Evolutionary conservation across 1,140 invertebrate species (phyloP), one percentile per base, ranked within the genome.

Genomic region (Varroa destructor): DNA sequence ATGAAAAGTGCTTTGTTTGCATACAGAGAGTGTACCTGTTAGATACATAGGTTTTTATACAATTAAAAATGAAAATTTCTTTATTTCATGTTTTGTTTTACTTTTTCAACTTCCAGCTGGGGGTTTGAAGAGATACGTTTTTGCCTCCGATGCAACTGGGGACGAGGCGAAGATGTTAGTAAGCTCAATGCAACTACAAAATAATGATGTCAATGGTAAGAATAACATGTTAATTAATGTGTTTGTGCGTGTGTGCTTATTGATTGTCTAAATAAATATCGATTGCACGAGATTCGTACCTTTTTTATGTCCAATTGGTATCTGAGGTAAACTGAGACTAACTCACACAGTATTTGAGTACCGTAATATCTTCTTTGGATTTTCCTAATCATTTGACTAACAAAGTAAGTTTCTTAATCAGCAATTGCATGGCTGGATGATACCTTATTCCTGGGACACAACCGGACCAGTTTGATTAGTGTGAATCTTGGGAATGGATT

Each of bases 401-500:
- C 25, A 8, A 51, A 51, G 8, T 51, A 3, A 5, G 46, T 51
- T 51, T 51, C 46, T 51, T 51, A 51, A 46, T 36, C 37, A 12
- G 87, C 87, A 74, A 84, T 88, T 55, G 83, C 84, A 10, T 88
- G 85, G 85, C 87, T 85, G 75, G 81, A 84, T 74, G 86, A 88
- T 76, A 78, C 83, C 42, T 77, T 90, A 0, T 89, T 86, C 76
- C 79, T 90, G 72, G 87, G 89, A 67, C 61, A 37, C 36, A 67
- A 67, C 61, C 61, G 61, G 0, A 87, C 86, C 0, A 89, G 89
- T 76, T 84, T 84, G 72, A 87, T 87, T 46, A 84, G 82, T 14
- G 81, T 90, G 0, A 85, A 86, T 76, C 84, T 84, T 79, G 87
- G 86, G 73, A 89, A 90, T 75, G 61, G 61, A 67, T 67, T 37